Base-by-base conservation (phyloP, 2,888 invertebrate genomes). In the Monopis laevigella region DNA sequence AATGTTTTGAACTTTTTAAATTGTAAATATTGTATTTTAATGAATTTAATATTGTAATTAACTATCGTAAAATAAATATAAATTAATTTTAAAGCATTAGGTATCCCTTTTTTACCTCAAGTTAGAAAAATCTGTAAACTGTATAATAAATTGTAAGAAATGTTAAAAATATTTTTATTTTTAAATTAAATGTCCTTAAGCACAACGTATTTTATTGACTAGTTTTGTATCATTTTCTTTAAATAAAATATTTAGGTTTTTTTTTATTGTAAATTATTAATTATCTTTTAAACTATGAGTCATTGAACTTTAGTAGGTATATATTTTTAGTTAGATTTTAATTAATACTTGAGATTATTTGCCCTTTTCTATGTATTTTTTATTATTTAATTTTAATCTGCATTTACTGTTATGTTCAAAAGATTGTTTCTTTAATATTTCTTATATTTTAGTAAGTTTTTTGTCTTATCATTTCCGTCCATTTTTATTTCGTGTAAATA, bases 381-480 rank as follows among this genome's bases (percentile, higher is more conserved):
- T 29, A 28, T 40, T 18, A 12, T 5, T 16, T 39, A n/a, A n/a
- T 26, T 14, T 11, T 28, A 40, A 18, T 40, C 21, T 24, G 21
- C 26, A 40, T 26, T 21, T 40, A 40, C 21, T 5, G 17, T 7
- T 19, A 29, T 30, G 19, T 40, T 18, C 18, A 28, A 39, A 28
- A 18, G 7, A 8, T 26, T 29, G 12, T 29, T 10, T 29, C 14
- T 29, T 29, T 11, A 14, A 17, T 39, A 27, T 29, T 28, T 39
- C 19, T 28, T 14, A n/a, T 38, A 38, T 26, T 26, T 27, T 28
- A 27, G 16, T 19, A 6, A 19, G 21, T 12, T 19, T 29, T 30
- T 30, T 6, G 12, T 65, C 71, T 72, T 77, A 77, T 78, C 74
- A 52, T 72, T 78, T 77, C 80, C 80, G 78, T 80, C 78, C 80